Percentiles rank a stretch among this genome's conserved stretches.
Evolutionary conservation across 2,113 vertebrate genomes (phyloP).

Genomic region (Daubentonia madagascariensis): DNA sequence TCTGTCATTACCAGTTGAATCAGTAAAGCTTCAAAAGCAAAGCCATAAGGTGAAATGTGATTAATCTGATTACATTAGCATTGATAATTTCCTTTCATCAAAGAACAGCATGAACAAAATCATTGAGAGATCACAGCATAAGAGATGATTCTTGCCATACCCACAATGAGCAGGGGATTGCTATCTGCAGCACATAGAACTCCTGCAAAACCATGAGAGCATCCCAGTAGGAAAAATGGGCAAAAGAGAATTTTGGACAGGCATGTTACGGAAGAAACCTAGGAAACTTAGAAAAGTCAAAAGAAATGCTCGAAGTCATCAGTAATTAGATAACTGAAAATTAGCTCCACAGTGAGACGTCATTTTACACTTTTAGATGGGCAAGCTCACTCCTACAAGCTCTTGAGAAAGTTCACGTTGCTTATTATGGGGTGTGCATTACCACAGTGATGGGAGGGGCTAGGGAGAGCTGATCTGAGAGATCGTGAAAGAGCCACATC

Average conservation of each 20-base stretch:
- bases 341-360: background rate
- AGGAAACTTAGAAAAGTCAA: background rate
- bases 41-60: background rate
- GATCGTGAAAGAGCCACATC: background rate
- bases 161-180: background rate
- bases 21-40: background rate
- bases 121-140: background rate
- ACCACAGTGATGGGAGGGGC: too few species aligned
- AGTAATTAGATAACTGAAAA: background rate
- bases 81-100: background rate
- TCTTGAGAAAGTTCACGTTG: background rate
- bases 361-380: background rate
- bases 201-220: background rate
- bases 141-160: background rate
- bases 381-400: background rate
- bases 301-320: background rate
- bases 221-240: accelerated
- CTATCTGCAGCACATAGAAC: background rate
- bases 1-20: background rate
- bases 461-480: too few species aligned
- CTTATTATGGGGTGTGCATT: background rate
- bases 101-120: background rate
- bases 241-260: background rate
- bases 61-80: background rate
- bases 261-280: background rate